These are phyloP conservation scores for Neogale vison DNA, from an alignment of 2,113 vertebrate species.

Conservation along the genomic window DNA sequence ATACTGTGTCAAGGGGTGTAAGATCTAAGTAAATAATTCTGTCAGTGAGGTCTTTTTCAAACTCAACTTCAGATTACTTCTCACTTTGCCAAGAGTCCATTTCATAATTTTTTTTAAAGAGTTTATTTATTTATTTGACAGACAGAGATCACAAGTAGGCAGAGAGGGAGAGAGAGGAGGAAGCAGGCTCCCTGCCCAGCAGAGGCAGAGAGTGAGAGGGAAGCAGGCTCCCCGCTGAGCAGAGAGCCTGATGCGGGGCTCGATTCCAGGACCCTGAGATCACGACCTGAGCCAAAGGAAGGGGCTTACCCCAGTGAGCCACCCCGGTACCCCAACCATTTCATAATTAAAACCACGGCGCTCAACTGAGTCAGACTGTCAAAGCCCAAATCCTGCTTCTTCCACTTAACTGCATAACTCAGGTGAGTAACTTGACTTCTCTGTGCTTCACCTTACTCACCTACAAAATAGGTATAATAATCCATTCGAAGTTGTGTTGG, in stretches of 20 bases:
- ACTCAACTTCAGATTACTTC: neutral
- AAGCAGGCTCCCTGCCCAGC: too few species aligned
- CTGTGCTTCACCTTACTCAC: neutral
- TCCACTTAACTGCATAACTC: neutral
- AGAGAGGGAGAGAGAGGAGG: too few species aligned
- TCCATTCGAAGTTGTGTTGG: neutral
- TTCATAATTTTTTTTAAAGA: neutral
- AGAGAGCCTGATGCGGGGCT: too few species aligned
- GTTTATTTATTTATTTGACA: too few species aligned
- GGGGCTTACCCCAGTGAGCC: too few species aligned
- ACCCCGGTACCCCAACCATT: neutral
- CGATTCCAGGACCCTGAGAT: too few species aligned
- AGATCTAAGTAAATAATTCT: neutral
- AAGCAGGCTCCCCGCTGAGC: too few species aligned
- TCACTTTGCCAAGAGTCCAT: neutral
- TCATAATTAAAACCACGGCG: neutral
- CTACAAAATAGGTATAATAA: neutral
- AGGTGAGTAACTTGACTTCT: neutral
- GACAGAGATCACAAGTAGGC: too few species aligned
- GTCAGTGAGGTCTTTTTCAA: neutral
- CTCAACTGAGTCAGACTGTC: neutral
- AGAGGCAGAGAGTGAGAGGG: too few species aligned
- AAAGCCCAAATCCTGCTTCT: neutral
- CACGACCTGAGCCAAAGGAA: too few species aligned
- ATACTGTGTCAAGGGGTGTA: neutral